Conservation (phyloP, 2,888 invertebrate genomes). For the Platycnemis pennipes region DNA sequence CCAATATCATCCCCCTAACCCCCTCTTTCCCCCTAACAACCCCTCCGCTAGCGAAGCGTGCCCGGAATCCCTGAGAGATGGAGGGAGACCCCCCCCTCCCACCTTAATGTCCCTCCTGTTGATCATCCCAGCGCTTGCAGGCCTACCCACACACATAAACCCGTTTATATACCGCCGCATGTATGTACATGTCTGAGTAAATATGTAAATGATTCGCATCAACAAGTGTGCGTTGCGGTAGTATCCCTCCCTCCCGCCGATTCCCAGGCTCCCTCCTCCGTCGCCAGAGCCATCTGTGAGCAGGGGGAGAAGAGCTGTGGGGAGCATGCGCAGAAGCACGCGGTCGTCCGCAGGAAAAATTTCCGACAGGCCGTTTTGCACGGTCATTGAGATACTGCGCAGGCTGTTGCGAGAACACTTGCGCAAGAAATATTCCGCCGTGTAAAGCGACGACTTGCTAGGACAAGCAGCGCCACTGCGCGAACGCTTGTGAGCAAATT, state of each 20-base stretch:
- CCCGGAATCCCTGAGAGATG: neutral
- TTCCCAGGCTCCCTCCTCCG: neutral
- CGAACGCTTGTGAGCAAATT: too few relatives aligned
- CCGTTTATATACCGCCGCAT: neutral
- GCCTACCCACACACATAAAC: neutral
- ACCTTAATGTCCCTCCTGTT: conserved; percentile 29
- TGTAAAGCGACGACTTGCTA: too few relatives aligned
- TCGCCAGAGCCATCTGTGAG: conserved; percentile 1
- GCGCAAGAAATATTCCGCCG: too few relatives aligned
- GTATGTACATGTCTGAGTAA: neutral
- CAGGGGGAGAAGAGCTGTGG: neutral
- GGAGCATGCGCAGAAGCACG: neutral
- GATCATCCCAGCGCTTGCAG: neutral
- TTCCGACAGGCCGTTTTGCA: too few relatives aligned
- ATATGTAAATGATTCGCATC: neutral
- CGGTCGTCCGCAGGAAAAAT: neutral
- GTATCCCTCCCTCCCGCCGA: neutral
- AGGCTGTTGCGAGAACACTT: too few relatives aligned
- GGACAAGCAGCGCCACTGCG: too few relatives aligned
- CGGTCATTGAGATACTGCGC: too few relatives aligned
- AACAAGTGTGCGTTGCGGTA: conserved; percentile 29
- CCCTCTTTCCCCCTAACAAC: neutral
- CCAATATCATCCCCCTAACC: too few relatives aligned
- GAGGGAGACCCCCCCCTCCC: neutral
- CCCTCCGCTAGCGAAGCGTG: neutral